A percentile compares a stretch with the other conserved stretches of the same genome.
These are phyloP conservation scores for Spodoptera exigua DNA, from an alignment of 2,888 invertebrate genomes.

Conservation along the genomic window DNA sequence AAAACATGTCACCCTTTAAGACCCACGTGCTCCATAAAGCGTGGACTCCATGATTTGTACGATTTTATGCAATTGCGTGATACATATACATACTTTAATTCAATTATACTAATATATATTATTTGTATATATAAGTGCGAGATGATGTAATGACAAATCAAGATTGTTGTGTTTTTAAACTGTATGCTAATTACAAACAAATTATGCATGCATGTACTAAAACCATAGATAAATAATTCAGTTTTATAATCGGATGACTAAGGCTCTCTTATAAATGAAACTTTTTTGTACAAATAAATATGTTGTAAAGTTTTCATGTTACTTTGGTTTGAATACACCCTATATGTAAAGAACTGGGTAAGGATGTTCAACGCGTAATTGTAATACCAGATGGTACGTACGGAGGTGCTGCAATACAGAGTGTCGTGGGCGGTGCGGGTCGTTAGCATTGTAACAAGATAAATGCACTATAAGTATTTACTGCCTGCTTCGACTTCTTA, in stretches of 20 bases:
- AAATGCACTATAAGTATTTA: constrained; percentile 65
- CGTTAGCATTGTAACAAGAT: constrained; percentile 67
- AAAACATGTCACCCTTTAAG: constrained; percentile 66
- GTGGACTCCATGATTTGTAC: constrained; percentile 61
- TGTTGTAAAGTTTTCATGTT: neutral
- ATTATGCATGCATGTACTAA: neutral
- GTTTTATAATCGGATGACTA: too few species aligned
- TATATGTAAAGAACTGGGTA: neutral
- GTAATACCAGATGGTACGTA: constrained; percentile 36
- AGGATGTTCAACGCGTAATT: constrained; percentile 25
- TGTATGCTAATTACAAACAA: constrained; percentile 12
- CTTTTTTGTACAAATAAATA: neutral
- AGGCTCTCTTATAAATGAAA: too few species aligned
- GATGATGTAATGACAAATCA: constrained; percentile 32
- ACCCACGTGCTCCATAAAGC: constrained; percentile 62
- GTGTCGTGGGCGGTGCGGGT: constrained; percentile 59
- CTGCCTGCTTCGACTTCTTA: constrained; percentile 49
- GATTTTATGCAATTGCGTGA: constrained; percentile 70
- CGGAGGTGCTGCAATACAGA: constrained; percentile 38
- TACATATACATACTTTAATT: constrained; percentile 57
- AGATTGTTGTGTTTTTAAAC: constrained; percentile 23
- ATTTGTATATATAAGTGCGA: constrained; percentile 9
- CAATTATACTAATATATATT: too few species aligned
- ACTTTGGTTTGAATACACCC: constrained; percentile 6
- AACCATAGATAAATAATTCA: too few species aligned